Evolutionary conservation across 35 echinoderm and acorn worm genomes (phyloP), one percentile per base, ranked within the genome.

Genomic region (Amphiura filiformis): DNA sequence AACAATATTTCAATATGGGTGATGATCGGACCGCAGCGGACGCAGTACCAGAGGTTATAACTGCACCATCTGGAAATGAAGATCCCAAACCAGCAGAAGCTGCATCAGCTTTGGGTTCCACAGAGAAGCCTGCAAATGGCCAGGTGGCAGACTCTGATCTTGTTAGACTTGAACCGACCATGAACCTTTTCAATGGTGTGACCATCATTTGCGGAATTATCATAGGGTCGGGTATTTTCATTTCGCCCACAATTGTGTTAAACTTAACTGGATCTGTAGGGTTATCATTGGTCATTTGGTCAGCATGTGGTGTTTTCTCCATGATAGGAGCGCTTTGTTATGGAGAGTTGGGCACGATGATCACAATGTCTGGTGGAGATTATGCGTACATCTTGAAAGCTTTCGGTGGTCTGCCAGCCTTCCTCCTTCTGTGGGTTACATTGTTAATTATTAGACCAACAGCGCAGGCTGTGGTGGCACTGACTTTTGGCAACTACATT

Each of bases 161-260:
- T 0, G 83, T 97, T 35, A 41, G 38, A 1, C 85, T 97, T 17
- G 91, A 97, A 38, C 95, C 95, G 13, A 93, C 90, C 42, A 97
- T 99, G 35, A 87, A 82, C 18, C 90, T 99, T 13, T 83, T 99
- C 33, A 99, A 99, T 80, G 96, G 96, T 31, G 87, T 94, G 0
- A 99, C 96, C 14, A 99, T 99, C 80, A 99, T 99, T 37, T 87
- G 94, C 20, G 96, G 96, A 33, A 88, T 92, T 80, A 99, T 99
- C 81, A 99, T 98, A 23, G 96, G 96, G 36, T 99, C 96, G 1
- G 96, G 96, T 42, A 99, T 99, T 28, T 95, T 99, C 82, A 99
- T 99, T 56, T 95, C 93, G 23, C 93, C 96, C 0, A 80, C 88
- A 47, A 79, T 94, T 36, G 96, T 99, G 22, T 47, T 99, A 9